phyloP scores from a whole-genome alignment of 2,797 vertebrate species.

The Cuniculus paca region DNA sequence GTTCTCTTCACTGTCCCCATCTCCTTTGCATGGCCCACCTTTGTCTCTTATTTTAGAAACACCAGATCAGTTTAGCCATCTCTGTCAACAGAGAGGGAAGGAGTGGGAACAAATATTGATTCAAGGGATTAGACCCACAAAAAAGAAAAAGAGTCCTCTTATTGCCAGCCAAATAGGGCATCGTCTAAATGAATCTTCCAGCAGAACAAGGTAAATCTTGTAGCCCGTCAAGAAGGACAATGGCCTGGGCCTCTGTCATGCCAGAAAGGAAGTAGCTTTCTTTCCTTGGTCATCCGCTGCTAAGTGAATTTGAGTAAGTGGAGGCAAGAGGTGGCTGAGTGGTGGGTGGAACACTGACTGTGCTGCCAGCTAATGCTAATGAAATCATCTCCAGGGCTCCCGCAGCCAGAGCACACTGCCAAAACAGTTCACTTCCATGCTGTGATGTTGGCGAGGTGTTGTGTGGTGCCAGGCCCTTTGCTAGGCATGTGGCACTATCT shows the following conservation, averaged over 20 bases:
- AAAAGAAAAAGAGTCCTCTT: conserved; percentile 46
- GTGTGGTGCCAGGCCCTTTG: background rate
- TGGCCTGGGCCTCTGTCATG: background rate
- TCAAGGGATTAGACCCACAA: conserved; percentile 65
- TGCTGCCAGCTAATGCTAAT: background rate
- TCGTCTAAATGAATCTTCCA: conserved; percentile 60
- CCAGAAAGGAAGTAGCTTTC: conserved; percentile 70
- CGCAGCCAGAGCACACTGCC: background rate
- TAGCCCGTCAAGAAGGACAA: conserved; percentile 76
- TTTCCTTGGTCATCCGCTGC: conserved; percentile 12
- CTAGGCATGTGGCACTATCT: background rate
- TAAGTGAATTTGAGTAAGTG: conserved; percentile 53
- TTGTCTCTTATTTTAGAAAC: background rate
- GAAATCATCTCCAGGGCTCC: background rate
- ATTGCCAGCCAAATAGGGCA: conserved; percentile 61
- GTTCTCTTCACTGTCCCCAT: background rate
- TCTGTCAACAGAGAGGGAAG: background rate
- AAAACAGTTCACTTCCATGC: background rate
- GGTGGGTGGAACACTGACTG: background rate
- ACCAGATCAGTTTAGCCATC: background rate
- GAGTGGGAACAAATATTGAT: conserved; percentile 73
- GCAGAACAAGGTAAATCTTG: conserved; percentile 72
- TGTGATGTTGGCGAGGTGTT: background rate
- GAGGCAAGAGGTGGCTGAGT: conserved; percentile 12
- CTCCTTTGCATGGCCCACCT: background rate